Conservation (phyloP, 2,797 vertebrate genomes). For the Carcharodon carcharias region DNA sequence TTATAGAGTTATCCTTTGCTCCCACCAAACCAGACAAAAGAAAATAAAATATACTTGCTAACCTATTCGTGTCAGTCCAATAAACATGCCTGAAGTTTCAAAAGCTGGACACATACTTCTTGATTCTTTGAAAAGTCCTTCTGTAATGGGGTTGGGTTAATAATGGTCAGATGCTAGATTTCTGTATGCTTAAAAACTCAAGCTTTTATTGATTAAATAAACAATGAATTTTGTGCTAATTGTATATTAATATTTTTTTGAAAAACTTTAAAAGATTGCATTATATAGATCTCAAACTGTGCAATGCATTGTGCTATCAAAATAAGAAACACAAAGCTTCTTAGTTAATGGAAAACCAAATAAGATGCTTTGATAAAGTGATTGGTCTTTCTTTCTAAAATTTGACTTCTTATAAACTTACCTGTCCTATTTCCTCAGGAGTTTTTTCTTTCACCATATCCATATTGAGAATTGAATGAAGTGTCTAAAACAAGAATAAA, state of each 20-base stretch:
- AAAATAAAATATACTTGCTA: not conserved
- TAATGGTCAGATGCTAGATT: not conserved
- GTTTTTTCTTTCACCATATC: constrained; percentile 78
- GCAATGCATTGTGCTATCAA: too few relatives aligned
- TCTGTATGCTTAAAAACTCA: too few relatives aligned
- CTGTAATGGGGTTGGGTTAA: not conserved
- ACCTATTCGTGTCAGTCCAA: not conserved
- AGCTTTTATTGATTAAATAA: too few relatives aligned
- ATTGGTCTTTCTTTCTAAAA: not conserved
- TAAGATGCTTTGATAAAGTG: not conserved
- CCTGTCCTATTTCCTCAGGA: constrained; percentile 76
- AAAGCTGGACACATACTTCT: not conserved
- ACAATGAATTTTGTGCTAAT: not conserved
- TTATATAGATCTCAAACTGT: not conserved
- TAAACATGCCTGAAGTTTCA: not conserved
- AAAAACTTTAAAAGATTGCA: too few relatives aligned
- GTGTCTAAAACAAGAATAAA: constrained; percentile 61
- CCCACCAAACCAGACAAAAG: not conserved
- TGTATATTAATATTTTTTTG: too few relatives aligned
- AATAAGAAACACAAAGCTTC: not conserved
- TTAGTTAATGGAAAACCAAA: not conserved
- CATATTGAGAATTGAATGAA: constrained; percentile 81
- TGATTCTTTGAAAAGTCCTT: not conserved
- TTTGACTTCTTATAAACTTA: constrained; percentile 47
- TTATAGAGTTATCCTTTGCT: too few relatives aligned